These are phyloP conservation scores for Lasioglossum morio DNA, from an alignment of 2,888 invertebrate genomes.

Conservation along the genomic window DNA sequence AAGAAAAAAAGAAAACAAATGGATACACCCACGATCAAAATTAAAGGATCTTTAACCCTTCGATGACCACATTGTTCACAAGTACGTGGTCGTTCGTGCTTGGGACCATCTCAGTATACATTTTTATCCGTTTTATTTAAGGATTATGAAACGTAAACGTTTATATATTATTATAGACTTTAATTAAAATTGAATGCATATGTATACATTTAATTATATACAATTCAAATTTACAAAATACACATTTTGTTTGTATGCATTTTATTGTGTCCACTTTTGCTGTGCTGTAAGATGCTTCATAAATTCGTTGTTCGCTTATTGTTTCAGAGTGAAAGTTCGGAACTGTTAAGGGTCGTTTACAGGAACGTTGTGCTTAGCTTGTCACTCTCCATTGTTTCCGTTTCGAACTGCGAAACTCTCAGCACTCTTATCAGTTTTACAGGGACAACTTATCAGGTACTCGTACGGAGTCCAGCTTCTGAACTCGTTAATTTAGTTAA, in stretches of 20 bases:
- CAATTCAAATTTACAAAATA: no score
- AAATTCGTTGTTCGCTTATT: not conserved
- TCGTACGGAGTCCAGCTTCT: constrained; percentile 1
- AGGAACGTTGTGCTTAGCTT: not conserved
- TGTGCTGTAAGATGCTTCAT: not conserved
- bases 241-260: no score
- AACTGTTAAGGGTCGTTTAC: not conserved
- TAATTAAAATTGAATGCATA: no score
- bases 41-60: no score
- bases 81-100: not conserved
- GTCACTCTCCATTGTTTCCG: not conserved
- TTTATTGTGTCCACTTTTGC: no score
- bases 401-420: not conserved
- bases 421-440: not conserved
- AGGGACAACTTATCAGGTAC: not conserved
- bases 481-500: constrained; percentile 29
- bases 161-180: not conserved
- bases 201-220: no score
- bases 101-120: not conserved
- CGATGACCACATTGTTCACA: not conserved
- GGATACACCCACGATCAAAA: not conserved
- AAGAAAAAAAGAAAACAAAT: not conserved
- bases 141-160: not conserved
- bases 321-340: not conserved
- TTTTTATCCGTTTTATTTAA: no score